Evolutionary conservation across 2,888 invertebrate species (phyloP).

Genomic region (Parascotia fuliginaria): DNA sequence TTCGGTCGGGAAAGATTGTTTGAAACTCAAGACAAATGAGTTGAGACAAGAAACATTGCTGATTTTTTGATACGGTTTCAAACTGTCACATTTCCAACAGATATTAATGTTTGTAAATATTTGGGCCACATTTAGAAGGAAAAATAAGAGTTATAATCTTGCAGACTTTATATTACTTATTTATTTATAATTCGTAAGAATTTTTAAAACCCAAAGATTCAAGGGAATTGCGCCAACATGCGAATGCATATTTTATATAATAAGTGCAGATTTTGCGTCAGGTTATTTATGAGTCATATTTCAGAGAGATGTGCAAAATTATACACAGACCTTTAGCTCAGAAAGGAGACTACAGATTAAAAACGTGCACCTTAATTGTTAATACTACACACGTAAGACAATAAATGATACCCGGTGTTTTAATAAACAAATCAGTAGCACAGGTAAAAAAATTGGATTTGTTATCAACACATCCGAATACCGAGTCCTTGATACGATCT

Average conservation of each 20-base stretch:
- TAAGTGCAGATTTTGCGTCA: too few relatives aligned
- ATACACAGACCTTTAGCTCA: too few relatives aligned
- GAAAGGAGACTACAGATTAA: too few relatives aligned
- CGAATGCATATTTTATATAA: too few relatives aligned
- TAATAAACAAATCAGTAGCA: background rate
- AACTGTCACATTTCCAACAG: background rate
- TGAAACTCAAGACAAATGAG: conserved; percentile 21
- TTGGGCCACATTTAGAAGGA: background rate
- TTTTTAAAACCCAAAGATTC: too few relatives aligned
- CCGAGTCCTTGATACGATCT: conserved; percentile 51
- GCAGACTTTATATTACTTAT: too few relatives aligned
- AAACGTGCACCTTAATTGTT: too few relatives aligned
- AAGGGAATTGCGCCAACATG: too few relatives aligned
- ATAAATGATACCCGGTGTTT: background rate
- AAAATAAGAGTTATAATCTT: background rate
- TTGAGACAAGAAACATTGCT: conserved; percentile 28
- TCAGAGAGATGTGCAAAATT: too few relatives aligned
- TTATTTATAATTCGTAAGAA: too few relatives aligned
- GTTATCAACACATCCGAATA: conserved; percentile 53
- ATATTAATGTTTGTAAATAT: background rate
- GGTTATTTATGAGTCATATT: too few relatives aligned
- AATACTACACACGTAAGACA: background rate
- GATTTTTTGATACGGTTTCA: conserved; percentile 20
- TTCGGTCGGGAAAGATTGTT: conserved; percentile 28
- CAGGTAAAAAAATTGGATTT: conserved; percentile 46